Evolutionary conservation across 2,797 vertebrate species (phyloP).

Genomic region (Etheostoma perlongum): DNA sequence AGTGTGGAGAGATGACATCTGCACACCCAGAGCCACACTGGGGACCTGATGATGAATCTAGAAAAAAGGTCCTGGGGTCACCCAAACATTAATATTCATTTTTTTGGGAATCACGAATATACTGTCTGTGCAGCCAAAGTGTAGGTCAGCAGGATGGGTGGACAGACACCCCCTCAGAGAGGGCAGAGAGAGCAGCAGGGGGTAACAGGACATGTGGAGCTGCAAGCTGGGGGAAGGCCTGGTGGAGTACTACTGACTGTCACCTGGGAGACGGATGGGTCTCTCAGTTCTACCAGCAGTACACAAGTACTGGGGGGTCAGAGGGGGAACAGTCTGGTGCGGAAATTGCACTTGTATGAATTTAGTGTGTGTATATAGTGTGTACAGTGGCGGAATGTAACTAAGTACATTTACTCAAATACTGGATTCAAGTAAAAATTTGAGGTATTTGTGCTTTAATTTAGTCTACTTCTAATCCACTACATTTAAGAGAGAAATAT

Average conservation of each 20-base stretch:
- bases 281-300: conserved; percentile 3
- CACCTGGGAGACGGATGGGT: conserved; percentile 49
- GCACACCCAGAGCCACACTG: neutral
- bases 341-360: conserved; percentile 22
- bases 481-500: no score
- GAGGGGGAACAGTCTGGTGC: neutral
- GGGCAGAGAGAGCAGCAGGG: conserved; percentile 29
- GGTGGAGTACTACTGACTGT: conserved; percentile 52
- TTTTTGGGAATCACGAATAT: neutral
- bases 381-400: no score
- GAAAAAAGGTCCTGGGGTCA: neutral
- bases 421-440: no score
- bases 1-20: neutral
- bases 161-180: conserved; percentile 13
- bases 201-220: conserved; percentile 29
- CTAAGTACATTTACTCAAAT: no score
- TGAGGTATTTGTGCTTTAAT: no score
- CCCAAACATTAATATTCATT: neutral
- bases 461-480: no score
- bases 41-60: neutral
- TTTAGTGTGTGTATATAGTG: neutral
- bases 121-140: neutral
- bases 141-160: conserved; percentile 14
- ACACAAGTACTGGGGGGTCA: neutral
- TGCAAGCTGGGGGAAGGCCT: conserved; percentile 51